phyloP scores from a whole-genome alignment of 37 sponge, comb jelly and placozoan species.

The Oscarella lobularis region DNA sequence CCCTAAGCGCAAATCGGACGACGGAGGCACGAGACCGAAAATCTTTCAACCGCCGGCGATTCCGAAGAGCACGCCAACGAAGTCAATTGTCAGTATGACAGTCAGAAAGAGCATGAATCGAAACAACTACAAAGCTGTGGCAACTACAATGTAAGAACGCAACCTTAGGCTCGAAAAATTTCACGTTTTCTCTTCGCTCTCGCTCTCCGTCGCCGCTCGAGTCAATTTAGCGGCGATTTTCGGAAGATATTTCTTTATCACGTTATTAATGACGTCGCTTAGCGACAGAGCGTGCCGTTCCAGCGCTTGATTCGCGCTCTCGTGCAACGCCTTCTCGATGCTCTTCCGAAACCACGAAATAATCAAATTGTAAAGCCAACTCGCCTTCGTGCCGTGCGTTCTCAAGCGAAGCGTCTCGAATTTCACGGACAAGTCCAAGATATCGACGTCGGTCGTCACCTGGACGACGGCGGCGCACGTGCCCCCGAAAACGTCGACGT shows the following conservation, averaged over 20 bases:
- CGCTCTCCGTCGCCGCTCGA: background rate
- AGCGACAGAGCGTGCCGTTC: background rate
- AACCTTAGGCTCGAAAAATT: background rate
- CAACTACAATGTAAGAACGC: too few species aligned
- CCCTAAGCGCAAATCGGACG: slow-evolving; percentile 5
- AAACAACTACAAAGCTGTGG: background rate
- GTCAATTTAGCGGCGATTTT: background rate
- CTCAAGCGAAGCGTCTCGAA: background rate
- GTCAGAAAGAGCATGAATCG: background rate
- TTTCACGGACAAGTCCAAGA: background rate
- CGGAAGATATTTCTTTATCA: background rate
- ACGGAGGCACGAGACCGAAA: slow-evolving; percentile 14
- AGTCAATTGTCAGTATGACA: slow-evolving; percentile 49
- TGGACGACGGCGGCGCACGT: background rate
- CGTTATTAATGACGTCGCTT: background rate
- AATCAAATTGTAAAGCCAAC: background rate
- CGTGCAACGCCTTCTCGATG: background rate
- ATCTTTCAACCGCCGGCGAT: slow-evolving; percentile 64
- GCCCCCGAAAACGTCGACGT: background rate
- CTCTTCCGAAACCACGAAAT: background rate
- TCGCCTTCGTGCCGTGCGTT: background rate
- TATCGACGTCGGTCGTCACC: background rate
- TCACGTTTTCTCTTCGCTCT: background rate
- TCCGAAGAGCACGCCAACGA: slow-evolving; percentile 49
- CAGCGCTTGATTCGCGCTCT: background rate